phyloP scores from a whole-genome alignment of 1,140 invertebrate species.

The Leguminivora glycinivorella region DNA sequence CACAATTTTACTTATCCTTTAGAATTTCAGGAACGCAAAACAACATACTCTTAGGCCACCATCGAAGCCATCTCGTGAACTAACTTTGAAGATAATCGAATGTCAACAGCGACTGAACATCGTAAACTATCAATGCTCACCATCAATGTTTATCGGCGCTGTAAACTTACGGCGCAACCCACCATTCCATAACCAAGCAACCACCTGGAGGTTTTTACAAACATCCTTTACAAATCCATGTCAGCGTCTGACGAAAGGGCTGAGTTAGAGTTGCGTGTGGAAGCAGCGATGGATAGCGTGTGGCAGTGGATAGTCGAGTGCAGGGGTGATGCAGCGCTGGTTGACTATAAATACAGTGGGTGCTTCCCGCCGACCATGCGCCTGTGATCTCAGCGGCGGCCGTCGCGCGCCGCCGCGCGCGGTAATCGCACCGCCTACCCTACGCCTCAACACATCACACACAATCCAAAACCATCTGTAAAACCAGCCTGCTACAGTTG shows the following conservation, averaged over 20 bases:
- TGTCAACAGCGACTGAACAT: slow-evolving; percentile 15
- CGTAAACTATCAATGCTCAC: slow-evolving; percentile 15
- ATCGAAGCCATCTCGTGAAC: background rate
- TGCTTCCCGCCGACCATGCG: slow-evolving; percentile 31
- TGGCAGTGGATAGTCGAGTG: background rate
- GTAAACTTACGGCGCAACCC: background rate
- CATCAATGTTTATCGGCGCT: slow-evolving; percentile 17
- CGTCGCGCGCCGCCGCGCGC: slow-evolving; percentile 57
- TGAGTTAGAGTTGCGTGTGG: too few relatives aligned
- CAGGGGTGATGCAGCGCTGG: slow-evolving; percentile 1
- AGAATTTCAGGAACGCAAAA: too few relatives aligned
- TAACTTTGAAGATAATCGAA: slow-evolving; percentile 19
- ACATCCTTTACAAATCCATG: background rate
- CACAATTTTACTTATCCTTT: too few relatives aligned
- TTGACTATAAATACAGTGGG: slow-evolving; percentile 53
- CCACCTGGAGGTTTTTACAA: background rate
- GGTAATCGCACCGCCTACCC: slow-evolving; percentile 59
- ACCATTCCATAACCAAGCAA: background rate
- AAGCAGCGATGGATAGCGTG: background rate
- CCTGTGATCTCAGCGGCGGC: slow-evolving; percentile 65
- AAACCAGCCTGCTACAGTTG: background rate
- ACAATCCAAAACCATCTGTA: slow-evolving; percentile 29
- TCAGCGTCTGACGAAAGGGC: background rate
- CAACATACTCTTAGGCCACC: background rate
- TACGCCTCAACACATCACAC: slow-evolving; percentile 36